These are phyloP conservation scores for Mantis religiosa DNA, from an alignment of 2,888 invertebrate species.

Conservation along the genomic window DNA sequence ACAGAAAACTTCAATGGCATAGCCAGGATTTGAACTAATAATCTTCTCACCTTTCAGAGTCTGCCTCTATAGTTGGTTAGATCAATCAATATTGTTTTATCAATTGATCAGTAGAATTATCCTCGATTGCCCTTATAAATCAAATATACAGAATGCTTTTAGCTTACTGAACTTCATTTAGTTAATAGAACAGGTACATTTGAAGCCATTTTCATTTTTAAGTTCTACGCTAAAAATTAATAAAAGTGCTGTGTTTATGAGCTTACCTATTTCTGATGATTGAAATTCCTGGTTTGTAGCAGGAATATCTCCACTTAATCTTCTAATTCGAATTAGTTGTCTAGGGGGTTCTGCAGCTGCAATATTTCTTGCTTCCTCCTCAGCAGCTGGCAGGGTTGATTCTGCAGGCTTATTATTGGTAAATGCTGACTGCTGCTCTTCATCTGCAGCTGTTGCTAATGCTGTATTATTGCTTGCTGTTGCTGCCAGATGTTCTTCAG, in stretches of 20 bases:
- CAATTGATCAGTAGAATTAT: too few relatives aligned
- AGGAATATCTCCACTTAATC: conserved; percentile 48
- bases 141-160: too few relatives aligned
- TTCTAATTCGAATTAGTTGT: conserved; percentile 39
- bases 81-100: too few relatives aligned
- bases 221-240: too few relatives aligned
- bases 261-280: neutral
- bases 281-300: conserved; percentile 34
- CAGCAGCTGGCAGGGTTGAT: neutral
- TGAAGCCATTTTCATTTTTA: too few relatives aligned
- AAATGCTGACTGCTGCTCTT: neutral
- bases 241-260: neutral
- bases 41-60: too few relatives aligned
- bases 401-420: neutral
- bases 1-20: too few relatives aligned
- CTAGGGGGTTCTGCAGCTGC: neutral
- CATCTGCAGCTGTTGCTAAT: neutral
- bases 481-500: neutral
- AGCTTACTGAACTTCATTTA: too few relatives aligned
- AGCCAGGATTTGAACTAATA: too few relatives aligned
- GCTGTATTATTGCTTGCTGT: neutral
- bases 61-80: too few relatives aligned
- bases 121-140: too few relatives aligned
- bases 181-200: too few relatives aligned
- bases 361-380: neutral